A percentile compares a stretch with the other conserved stretches of the same genome.
Evolutionary conservation across 37 sponge, comb jelly and placozoan genomes (phyloP).

Genomic region (Spongilla lacustris): DNA sequence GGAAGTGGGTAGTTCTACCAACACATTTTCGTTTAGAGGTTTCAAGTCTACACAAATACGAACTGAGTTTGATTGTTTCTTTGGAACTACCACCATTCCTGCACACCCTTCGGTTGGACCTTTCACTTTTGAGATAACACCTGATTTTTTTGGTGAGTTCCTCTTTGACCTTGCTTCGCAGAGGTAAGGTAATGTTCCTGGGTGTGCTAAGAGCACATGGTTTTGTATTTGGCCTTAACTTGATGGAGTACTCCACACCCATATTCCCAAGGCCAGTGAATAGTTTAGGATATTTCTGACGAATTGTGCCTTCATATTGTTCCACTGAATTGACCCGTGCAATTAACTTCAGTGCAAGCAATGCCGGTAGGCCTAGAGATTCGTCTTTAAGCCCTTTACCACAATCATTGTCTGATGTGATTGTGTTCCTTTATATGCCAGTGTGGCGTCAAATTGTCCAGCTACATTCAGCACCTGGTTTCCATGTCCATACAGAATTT

Average conservation of each 20-base stretch:
- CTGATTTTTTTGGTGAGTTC: constrained; percentile 17
- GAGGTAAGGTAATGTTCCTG: constrained; percentile 7
- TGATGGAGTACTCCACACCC: constrained; percentile 20
- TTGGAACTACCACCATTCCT: constrained; percentile 42
- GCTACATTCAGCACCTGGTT: too few relatives aligned
- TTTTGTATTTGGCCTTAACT: constrained; percentile 5
- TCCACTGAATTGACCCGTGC: too few relatives aligned
- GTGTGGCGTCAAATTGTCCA: too few relatives aligned
- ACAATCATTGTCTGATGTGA: too few relatives aligned
- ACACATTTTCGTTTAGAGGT: constrained; percentile 23
- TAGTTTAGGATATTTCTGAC: constrained; percentile 3
- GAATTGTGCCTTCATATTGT: too few relatives aligned
- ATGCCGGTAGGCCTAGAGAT: too few relatives aligned
- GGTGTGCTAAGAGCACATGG: constrained; percentile 10
- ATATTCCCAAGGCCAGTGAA: constrained; percentile 40
- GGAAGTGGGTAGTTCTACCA: constrained; percentile 11
- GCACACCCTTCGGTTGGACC: constrained; percentile 41
- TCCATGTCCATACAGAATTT: too few relatives aligned
- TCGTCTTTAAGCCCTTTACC: too few relatives aligned
- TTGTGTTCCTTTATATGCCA: too few relatives aligned
- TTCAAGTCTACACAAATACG: constrained; percentile 24
- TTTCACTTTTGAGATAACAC: constrained; percentile 43
- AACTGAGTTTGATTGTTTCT: constrained; percentile 8
- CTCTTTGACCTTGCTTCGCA: constrained; percentile 3
- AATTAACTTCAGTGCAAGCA: too few relatives aligned